Evolutionary conservation across 2,888 invertebrate genomes (phyloP).

Genomic region (Dryadula phaetusa): DNA sequence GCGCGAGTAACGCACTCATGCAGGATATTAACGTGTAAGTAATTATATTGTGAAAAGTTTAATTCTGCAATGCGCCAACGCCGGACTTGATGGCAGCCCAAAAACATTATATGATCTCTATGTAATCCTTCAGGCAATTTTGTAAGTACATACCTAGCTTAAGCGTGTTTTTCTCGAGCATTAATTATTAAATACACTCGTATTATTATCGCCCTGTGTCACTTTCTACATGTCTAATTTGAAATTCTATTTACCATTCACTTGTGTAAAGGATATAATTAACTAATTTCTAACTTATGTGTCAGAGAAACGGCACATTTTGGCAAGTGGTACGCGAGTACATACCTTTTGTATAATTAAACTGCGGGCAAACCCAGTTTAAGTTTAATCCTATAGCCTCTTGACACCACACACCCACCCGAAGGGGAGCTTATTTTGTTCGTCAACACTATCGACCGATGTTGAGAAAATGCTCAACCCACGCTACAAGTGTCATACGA

Average conservation of each 20-base stretch:
- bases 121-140: constrained; percentile 45
- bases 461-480: constrained; percentile 71
- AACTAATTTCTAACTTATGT: constrained; percentile 76
- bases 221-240: constrained; percentile 67
- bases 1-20: constrained; percentile 51
- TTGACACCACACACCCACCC: constrained; percentile 79
- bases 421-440: constrained; percentile 81
- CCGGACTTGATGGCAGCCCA: constrained; percentile 57
- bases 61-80: constrained; percentile 68
- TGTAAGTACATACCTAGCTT: constrained; percentile 40
- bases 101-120: constrained; percentile 56
- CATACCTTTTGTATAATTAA: constrained; percentile 83
- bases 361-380: constrained; percentile 81
- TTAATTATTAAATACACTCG: constrained; percentile 43
- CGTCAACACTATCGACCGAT: constrained; percentile 81
- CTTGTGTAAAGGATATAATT: constrained; percentile 71
- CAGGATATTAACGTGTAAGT: constrained; percentile 51
- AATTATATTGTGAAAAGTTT: constrained; percentile 64
- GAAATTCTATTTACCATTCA: constrained; percentile 71
- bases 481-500: constrained; percentile 64
- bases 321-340: constrained; percentile 67
- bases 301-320: constrained; percentile 67
- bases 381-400: constrained; percentile 84
- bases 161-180: constrained; percentile 43
- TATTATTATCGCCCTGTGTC: constrained; percentile 49